Evolutionary conservation across 2,888 invertebrate species (phyloP).

Genomic region (Ctenicera cuprea): DNA sequence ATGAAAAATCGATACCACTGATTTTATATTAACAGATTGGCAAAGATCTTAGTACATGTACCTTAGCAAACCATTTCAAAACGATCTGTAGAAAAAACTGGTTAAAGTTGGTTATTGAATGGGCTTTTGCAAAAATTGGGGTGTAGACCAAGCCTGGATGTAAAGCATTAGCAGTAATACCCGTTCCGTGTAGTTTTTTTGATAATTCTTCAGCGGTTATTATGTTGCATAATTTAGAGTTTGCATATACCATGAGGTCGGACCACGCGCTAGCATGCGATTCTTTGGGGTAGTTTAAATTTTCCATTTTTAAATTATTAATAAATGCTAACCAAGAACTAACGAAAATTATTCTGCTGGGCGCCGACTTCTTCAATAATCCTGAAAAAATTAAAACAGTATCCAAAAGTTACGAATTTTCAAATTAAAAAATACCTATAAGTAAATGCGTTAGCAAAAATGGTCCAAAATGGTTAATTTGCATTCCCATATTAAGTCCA

Average conservation of each 20-base stretch:
- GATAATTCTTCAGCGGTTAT: constrained; percentile 68
- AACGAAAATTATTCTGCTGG: constrained; percentile 10
- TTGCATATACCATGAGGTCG: constrained; percentile 59
- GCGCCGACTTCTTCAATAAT: constrained; percentile 5
- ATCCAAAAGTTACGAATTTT: constrained; percentile 13
- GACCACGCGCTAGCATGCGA: background rate
- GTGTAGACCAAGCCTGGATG: constrained; percentile 68
- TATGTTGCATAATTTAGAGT: constrained; percentile 68
- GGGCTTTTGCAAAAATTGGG: constrained; percentile 20
- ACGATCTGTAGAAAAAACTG: too few relatives aligned
- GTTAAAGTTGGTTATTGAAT: too few relatives aligned
- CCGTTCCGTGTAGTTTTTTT: constrained; percentile 62
- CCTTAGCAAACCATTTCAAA: background rate
- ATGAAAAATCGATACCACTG: too few relatives aligned
- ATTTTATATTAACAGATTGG: too few relatives aligned
- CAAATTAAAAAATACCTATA: constrained; percentile 5
- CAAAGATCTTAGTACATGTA: background rate
- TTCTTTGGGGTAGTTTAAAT: constrained; percentile 50
- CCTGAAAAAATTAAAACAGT: constrained; percentile 60
- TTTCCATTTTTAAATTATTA: constrained; percentile 50
- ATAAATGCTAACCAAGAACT: constrained; percentile 48
- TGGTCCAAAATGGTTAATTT: constrained; percentile 78
- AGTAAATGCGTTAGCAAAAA: constrained; percentile 68
- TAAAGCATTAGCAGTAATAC: constrained; percentile 67
- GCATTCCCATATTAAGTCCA: constrained; percentile 78